Percentiles rank a stretch among this genome's conserved stretches.
These are phyloP conservation scores for Dasyurus viverrinus DNA, from an alignment of 2,113 vertebrate genomes.

Conservation along the genomic window DNA sequence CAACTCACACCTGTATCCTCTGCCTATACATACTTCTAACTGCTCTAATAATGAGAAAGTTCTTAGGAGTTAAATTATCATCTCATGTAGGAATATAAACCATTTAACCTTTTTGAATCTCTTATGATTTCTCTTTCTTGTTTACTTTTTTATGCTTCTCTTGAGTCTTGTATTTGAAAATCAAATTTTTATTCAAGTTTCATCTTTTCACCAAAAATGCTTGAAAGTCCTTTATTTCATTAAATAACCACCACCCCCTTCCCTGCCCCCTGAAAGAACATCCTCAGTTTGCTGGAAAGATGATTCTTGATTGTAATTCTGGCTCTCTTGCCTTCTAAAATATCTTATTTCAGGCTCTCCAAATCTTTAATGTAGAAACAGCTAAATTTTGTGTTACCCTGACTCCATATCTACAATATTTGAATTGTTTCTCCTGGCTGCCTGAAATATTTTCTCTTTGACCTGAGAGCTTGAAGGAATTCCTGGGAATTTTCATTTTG, in stretches of 20 bases:
- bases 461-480: neutral
- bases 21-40: neutral
- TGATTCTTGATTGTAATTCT: neutral
- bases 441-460: neutral
- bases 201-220: neutral
- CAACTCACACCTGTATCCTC: neutral
- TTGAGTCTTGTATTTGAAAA: neutral
- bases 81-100: neutral
- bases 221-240: neutral
- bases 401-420: neutral
- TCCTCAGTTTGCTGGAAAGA: neutral
- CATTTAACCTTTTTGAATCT: neutral
- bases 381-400: neutral
- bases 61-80: neutral
- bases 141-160: neutral
- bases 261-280: neutral
- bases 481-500: neutral
- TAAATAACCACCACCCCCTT: neutral
- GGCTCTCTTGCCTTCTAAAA: neutral
- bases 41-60: neutral
- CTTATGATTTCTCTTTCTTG: neutral
- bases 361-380: neutral
- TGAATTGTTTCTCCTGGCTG: neutral
- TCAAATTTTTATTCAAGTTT: neutral
- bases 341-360: neutral